Evolutionary conservation across 2,888 invertebrate genomes (phyloP).

Genomic region (Zonitis immaculata): DNA sequence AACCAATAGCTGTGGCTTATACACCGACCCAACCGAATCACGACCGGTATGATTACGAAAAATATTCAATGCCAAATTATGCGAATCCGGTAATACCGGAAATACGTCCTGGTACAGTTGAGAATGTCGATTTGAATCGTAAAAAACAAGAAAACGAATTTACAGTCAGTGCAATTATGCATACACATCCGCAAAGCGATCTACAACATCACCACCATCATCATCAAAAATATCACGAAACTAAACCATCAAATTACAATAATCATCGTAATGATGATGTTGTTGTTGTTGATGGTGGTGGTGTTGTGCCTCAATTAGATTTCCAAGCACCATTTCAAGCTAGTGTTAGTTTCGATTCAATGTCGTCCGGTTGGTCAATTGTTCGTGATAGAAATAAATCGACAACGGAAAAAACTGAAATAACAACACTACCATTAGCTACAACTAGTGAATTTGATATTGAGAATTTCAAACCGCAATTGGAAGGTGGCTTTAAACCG

Average conservation of each 20-base stretch:
- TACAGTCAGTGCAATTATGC: slow-evolving; percentile 48
- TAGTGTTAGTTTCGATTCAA: slow-evolving; percentile 57
- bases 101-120: slow-evolving; percentile 43
- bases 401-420: slow-evolving; percentile 29
- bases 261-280: slow-evolving; percentile 8
- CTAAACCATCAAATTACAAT: slow-evolving; percentile 21
- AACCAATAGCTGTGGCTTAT: slow-evolving; percentile 62
- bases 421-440: slow-evolving; percentile 39
- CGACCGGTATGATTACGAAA: slow-evolving; percentile 27
- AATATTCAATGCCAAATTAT: slow-evolving; percentile 50
- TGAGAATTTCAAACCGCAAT: slow-evolving; percentile 63
- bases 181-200: slow-evolving; percentile 39
- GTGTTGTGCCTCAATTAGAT: slow-evolving; percentile 48
- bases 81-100: slow-evolving; percentile 51
- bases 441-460: slow-evolving; percentile 56
- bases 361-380: slow-evolving; percentile 61
- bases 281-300: slow-evolving; percentile 12
- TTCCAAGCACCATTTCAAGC: slow-evolving; percentile 68
- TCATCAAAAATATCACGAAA: neutral
- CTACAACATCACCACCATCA: neutral
- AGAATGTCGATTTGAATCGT: slow-evolving; percentile 21
- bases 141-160: slow-evolving; percentile 34
- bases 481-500: slow-evolving; percentile 66
- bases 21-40: slow-evolving; percentile 52
- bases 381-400: slow-evolving; percentile 44